Evolutionary conservation across 2,888 invertebrate genomes (phyloP).

Genomic region (Limnephilus marmoratus): DNA sequence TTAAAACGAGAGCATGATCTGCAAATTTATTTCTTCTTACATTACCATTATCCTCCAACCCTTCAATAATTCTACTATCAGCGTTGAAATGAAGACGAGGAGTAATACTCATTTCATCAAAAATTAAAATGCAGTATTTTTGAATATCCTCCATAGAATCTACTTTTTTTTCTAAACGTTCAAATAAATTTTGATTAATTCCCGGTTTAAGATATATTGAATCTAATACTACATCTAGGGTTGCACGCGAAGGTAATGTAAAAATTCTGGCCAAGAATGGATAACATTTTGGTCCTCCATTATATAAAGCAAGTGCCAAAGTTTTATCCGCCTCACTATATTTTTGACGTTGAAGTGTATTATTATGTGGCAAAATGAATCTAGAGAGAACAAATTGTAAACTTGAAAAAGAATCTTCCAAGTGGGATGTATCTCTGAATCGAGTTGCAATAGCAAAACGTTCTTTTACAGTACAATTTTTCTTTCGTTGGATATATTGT

Average conservation of each 20-base stretch:
- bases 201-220: too few relatives aligned
- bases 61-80: too few relatives aligned
- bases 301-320: neutral
- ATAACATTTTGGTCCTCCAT: too few relatives aligned
- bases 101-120: neutral
- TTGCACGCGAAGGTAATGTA: neutral
- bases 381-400: neutral
- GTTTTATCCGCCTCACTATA: neutral
- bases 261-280: too few relatives aligned
- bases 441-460: neutral
- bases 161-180: neutral
- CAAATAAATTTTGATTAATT: neutral
- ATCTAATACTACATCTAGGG: neutral
- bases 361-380: neutral
- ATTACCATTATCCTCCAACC: too few relatives aligned
- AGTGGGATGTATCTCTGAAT: neutral
- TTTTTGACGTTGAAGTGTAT: neutral
- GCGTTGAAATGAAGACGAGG: too few relatives aligned
- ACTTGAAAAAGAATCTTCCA: neutral
- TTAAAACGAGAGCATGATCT: too few relatives aligned
- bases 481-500: neutral
- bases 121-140: neutral
- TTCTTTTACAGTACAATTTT: neutral
- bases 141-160: neutral
- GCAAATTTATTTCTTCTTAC: too few relatives aligned